Base-by-base conservation (phyloP, 2,113 vertebrate species). In the Saiga tatarica region DNA sequence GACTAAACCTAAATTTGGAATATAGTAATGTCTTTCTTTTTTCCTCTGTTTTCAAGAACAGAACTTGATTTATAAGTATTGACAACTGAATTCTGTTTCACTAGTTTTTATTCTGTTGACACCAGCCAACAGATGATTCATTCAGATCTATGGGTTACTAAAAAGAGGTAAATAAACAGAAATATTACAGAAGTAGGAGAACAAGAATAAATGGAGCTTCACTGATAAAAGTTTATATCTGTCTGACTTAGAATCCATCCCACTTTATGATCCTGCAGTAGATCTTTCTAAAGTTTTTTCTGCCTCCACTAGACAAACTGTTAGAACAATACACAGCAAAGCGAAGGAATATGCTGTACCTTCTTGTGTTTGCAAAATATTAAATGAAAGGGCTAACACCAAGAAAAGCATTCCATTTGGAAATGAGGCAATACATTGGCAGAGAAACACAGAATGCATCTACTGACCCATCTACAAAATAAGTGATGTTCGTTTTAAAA, bases 351-450 rank as follows among this genome's bases (percentile, higher is more conserved):
- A 59, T 96, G 45, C 83, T 89, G 81, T 15, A 95, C 89, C 26
- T 12, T 89, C 74, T 96, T 87, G 81, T 88, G 15, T 78, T 98
- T 79, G 67, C 71, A 87, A 53, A 96, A 97, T 97, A 89, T 92
- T 52, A 55, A 91, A 89, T 53, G 87, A 97, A 91, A 94, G 62
- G 62, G 79, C 6, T 3, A 97, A 97, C 97, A 92, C 28, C 13
- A 95, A 53, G 85, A 60, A 92, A 21, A 5, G 30, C 87, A 97
- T 39, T 23, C n/a, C 67, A 71, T 62, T 59, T 95, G 91, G 85
- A 53, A 98, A 96, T 7, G 3, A 47, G 16, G 0, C 14, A 3
- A 10, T 12, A 12, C 0, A 1, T 84, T 60, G 10, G 21, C 16
- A 47, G 59, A 93, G 19, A 7, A 93, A n/a, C 25, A 81, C 83